Base-by-base conservation (phyloP, 2,888 invertebrate species). In the Epicampocera succincta region DNA sequence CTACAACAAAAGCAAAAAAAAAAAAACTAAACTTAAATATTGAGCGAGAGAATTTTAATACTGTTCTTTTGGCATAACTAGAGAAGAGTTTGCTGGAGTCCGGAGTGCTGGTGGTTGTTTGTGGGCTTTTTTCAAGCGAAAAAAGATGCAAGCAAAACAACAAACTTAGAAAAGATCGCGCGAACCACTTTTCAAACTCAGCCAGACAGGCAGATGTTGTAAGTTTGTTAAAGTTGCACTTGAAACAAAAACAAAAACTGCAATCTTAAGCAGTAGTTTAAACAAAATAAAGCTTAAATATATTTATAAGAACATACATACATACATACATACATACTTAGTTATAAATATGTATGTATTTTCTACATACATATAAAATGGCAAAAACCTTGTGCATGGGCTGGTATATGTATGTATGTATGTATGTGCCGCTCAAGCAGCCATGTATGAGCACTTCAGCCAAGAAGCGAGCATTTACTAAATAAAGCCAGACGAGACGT, bases 171-270 rank as follows among this genome's bases (percentile, higher is more conserved):
- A 69, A 65, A 21, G 56, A 60, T 60, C 54, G 50, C 54, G 50
- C 86, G 86, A 87, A 86, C 89, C 87, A 88, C 89, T 89, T 88
- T 88, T 88, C 88, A 88, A 89, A 88, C 87, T 56, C 29, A 69
- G 58, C 76, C 54, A 86, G 87, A 86, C 88, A 87, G 82, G 65
- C 82, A 85, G 85, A 87, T 85, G 85, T 75, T 72, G 54, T 69
- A 71, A 63, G 69, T 48, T 69, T 54, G 54, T 54, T 63, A 63
- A 71, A 52, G 38, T 29, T 79, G 69, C 71, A 75, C 52, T 73
- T 29, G 46, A 46, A 25, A n/a, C 29, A 65, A 60, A 12, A 40
- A 69, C 44, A 25, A 25, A 58, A 60, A n/a, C 4, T 54, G n/a
- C 11, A 38, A 11, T 21, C 19, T n/a, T 38, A 19, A 17, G 17